A percentile compares a stretch with the other conserved stretches of the same genome.
These are phyloP conservation scores for Catonia carolina DNA, from an alignment of 2,888 invertebrate species.

Conservation along the genomic window DNA sequence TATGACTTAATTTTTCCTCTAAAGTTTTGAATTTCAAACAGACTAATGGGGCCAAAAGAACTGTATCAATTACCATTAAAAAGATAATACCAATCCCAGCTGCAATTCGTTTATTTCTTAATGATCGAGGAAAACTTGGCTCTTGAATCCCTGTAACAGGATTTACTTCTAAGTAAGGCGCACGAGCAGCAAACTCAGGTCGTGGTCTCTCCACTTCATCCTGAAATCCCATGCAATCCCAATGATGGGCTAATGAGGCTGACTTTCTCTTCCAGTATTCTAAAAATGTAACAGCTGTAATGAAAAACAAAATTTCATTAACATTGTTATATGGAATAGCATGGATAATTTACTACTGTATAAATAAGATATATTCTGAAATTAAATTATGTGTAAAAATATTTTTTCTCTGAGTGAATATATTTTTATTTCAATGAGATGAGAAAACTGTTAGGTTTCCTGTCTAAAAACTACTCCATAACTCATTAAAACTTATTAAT, in stretches of 20 bases:
- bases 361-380: too few relatives aligned
- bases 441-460: too few relatives aligned
- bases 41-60: too few relatives aligned
- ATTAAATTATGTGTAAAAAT: too few relatives aligned
- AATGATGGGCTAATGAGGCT: constrained; percentile 49
- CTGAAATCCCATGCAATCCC: constrained; percentile 51
- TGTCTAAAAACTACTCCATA: too few relatives aligned
- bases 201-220: constrained; percentile 50
- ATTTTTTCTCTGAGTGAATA: too few relatives aligned
- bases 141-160: constrained; percentile 51
- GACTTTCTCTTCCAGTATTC: constrained; percentile 53
- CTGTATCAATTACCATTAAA: constrained; percentile 44
- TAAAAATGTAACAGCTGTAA: constrained; percentile 49
- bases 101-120: constrained; percentile 46
- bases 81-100: constrained; percentile 48
- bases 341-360: too few relatives aligned
- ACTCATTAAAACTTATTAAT: too few relatives aligned
- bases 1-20: too few relatives aligned
- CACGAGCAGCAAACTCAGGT: constrained; percentile 50
- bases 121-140: constrained; percentile 46
- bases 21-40: too few relatives aligned
- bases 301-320: not conserved
- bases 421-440: too few relatives aligned
- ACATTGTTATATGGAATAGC: too few relatives aligned
- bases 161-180: constrained; percentile 47